A percentile compares a stretch with the other conserved stretches of the same genome.
phyloP scores from a whole-genome alignment of 2,888 invertebrate species.

The Muschampia plurimacula region DNA sequence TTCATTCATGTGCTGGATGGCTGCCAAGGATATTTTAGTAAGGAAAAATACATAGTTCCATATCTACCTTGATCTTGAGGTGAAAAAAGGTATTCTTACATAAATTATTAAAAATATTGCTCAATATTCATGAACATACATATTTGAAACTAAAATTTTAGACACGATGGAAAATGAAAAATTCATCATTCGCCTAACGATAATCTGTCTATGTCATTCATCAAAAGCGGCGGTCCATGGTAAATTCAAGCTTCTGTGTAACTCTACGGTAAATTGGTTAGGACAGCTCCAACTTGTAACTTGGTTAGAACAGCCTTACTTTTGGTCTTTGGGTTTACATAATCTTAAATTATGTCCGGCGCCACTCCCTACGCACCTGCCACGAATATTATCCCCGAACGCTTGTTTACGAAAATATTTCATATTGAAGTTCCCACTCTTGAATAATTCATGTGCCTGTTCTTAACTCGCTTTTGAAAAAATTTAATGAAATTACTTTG shows the following conservation, averaged over 20 bases:
- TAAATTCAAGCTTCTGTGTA: background rate
- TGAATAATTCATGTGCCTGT: conserved; percentile 57
- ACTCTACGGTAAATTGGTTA: conserved; percentile 17
- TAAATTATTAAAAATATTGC: too few relatives aligned
- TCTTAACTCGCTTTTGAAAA: conserved; percentile 52
- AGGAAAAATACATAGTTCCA: too few relatives aligned
- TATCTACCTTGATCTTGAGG: too few relatives aligned
- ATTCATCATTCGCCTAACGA: background rate
- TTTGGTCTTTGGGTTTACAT: conserved; percentile 28
- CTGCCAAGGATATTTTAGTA: too few relatives aligned
- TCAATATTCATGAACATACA: too few relatives aligned
- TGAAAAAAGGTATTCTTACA: too few relatives aligned
- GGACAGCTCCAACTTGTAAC: background rate
- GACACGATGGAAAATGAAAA: background rate
- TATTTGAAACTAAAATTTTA: too few relatives aligned
- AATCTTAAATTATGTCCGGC: conserved; percentile 33
- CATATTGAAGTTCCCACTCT: conserved; percentile 57
- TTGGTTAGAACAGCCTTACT: conserved; percentile 9
- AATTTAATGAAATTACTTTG: conserved; percentile 55
- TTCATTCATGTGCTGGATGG: too few relatives aligned
- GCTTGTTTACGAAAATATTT: conserved; percentile 56
- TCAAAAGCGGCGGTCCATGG: background rate
- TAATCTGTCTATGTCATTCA: background rate
- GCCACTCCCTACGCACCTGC: conserved; percentile 28
- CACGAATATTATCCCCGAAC: conserved; percentile 31